phyloP scores from a whole-genome alignment of 1,140 invertebrate genomes.

The Lucilia sericata region DNA sequence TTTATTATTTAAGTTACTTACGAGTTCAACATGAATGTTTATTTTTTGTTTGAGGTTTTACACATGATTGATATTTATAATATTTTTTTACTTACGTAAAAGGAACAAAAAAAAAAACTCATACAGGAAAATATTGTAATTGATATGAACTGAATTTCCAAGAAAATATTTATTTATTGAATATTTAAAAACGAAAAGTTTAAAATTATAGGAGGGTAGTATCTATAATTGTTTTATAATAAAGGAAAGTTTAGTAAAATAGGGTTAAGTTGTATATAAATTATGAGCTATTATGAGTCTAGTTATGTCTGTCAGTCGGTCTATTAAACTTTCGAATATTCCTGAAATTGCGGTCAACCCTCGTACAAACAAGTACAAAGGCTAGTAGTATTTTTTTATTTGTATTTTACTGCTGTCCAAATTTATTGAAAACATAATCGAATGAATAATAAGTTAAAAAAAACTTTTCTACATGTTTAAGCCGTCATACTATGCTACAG shows the following conservation, averaged over 20 bases:
- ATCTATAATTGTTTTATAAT: neutral
- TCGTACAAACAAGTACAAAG: no score
- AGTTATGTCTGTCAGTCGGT: no score
- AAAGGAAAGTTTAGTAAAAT: no score
- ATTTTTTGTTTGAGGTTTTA: slow-evolving; percentile 4
- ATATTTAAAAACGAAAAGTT: no score
- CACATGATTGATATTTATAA: slow-evolving; percentile 29
- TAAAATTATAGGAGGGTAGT: neutral
- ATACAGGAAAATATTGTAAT: neutral
- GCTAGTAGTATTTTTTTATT: no score
- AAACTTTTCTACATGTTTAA: neutral
- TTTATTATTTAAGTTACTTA: neutral
- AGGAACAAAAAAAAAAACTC: neutral
- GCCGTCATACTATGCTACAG: no score
- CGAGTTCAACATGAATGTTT: neutral
- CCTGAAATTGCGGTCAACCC: no score
- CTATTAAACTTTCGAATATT: no score
- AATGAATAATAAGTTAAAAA: neutral
- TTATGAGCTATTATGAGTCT: no score
- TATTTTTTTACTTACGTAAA: neutral
- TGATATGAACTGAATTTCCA: neutral
- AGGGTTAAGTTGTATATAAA: no score
- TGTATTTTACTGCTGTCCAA: no score
- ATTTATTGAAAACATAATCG: neutral
- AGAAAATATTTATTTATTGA: neutral